Conservation (phyloP, 2,888 invertebrate species). For the Cephus nigrinus region DNA sequence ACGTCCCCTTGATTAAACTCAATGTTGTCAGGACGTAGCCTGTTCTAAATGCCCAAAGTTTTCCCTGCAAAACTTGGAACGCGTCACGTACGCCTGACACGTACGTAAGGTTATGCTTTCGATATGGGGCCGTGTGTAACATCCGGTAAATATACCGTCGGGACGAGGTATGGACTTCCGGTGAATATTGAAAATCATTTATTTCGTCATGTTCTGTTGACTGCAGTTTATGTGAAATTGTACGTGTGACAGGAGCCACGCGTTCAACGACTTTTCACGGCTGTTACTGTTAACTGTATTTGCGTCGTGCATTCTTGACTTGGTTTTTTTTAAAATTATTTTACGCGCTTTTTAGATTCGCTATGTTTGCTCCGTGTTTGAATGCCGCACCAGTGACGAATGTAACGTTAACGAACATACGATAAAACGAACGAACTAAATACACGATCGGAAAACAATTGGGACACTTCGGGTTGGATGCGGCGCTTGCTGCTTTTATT, state of each 20-base stretch:
- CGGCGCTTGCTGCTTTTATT: neutral
- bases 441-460: neutral
- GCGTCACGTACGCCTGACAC: neutral
- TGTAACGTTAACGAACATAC: neutral
- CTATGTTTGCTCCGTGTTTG: neutral
- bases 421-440: neutral
- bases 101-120: neutral
- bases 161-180: neutral
- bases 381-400: neutral
- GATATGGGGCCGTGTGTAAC: neutral
- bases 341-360: neutral
- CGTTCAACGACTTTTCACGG: neutral
- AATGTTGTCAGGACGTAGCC: slow-evolving; percentile 26
- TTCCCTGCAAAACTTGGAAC: neutral
- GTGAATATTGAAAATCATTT: neutral
- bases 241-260: neutral
- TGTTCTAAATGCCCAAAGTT: slow-evolving; percentile 20
- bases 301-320: neutral
- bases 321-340: neutral
- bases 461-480: neutral
- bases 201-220: neutral
- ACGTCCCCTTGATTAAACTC: slow-evolving; percentile 39
- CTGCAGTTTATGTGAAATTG: neutral
- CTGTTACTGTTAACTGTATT: neutral
- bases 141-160: neutral